Evolutionary conservation across 2,113 vertebrate genomes (phyloP).

Genomic region (Psittacula cyanocephala): DNA sequence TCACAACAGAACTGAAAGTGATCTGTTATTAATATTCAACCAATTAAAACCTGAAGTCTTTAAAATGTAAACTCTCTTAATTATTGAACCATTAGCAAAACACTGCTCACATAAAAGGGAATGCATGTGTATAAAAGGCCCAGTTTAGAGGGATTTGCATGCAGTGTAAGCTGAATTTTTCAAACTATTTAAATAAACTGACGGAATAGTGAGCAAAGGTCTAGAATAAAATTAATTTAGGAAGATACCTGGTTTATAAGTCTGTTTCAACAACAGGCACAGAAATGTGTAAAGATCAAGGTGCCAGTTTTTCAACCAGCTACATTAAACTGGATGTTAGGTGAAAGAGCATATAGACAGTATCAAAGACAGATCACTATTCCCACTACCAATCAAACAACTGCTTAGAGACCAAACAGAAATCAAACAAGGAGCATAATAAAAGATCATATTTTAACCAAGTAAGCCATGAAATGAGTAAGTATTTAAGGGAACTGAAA

Average conservation of each 20-base stretch:
- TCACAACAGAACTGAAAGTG: constrained; percentile 38
- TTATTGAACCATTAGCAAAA: constrained; percentile 32
- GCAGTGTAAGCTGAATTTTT: neutral
- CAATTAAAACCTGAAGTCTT: constrained; percentile 47
- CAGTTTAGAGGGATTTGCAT: neutral
- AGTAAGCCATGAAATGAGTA: neutral
- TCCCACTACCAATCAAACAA: constrained; percentile 3
- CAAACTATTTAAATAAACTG: neutral
- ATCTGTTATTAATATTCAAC: constrained; percentile 44
- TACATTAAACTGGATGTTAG: neutral
- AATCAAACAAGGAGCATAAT: neutral
- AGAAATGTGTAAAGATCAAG: neutral
- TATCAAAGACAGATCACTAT: neutral
- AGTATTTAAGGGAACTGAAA: neutral
- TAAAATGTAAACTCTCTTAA: constrained; percentile 47
- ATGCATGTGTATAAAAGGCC: neutral
- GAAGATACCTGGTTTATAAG: neutral
- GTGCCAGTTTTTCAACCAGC: neutral
- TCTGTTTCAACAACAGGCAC: neutral
- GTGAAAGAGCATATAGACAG: neutral
- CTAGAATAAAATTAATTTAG: neutral
- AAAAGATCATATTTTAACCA: neutral
- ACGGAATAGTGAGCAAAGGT: neutral
- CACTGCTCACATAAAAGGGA: constrained; percentile 19
- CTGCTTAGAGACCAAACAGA: neutral